phyloP scores from a whole-genome alignment of 2,113 vertebrate species.

The Dicrurus megarhynchus region DNA sequence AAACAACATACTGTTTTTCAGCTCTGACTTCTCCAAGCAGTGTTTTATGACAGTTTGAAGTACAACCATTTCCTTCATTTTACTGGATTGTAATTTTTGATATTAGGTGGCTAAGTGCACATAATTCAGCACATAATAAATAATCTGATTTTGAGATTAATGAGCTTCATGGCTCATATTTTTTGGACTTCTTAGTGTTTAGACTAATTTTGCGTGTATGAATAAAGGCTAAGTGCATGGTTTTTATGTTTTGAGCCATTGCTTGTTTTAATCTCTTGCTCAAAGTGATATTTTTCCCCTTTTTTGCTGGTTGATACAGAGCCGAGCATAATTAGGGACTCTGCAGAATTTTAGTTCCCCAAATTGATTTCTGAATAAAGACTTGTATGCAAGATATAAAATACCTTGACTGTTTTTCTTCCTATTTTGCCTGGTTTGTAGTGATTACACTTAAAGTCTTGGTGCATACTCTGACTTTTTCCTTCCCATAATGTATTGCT shows the following conservation, averaged over 20 bases:
- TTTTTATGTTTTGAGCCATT: background rate
- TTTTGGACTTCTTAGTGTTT: background rate
- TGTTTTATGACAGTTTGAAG: background rate
- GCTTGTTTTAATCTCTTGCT: background rate
- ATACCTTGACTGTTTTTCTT: background rate
- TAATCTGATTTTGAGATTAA: background rate
- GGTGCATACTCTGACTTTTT: background rate
- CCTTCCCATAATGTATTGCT: background rate
- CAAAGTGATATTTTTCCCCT: background rate
- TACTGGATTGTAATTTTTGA: background rate
- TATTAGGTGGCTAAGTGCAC: background rate
- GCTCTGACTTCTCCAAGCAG: background rate
- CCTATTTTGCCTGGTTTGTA: background rate
- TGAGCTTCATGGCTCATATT: background rate
- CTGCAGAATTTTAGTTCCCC: background rate
- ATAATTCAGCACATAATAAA: background rate
- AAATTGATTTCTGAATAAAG: background rate
- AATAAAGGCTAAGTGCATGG: background rate
- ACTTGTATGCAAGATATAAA: background rate
- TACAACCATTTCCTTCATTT: background rate
- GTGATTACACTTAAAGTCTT: background rate
- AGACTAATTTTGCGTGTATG: background rate
- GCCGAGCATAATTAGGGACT: background rate
- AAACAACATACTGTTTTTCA: background rate
- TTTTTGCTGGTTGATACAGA: background rate